phyloP scores from a whole-genome alignment of 2,888 invertebrate species.

The Uropetala carovei region DNA sequence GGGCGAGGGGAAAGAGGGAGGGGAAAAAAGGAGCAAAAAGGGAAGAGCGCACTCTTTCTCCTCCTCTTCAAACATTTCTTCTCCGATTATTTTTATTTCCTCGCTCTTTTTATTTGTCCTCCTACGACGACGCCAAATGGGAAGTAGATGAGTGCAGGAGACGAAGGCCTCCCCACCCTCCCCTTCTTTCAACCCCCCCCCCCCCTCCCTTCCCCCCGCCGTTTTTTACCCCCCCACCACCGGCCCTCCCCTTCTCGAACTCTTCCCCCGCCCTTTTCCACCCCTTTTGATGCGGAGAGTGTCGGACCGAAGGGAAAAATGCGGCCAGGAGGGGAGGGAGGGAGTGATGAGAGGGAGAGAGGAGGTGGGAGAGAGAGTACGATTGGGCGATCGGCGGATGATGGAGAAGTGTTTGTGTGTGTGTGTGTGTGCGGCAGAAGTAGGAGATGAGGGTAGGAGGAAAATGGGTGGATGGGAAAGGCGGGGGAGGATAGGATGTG shows the following conservation, averaged over 20 bases:
- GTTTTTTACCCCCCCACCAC: background rate
- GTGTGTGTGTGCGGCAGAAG: background rate
- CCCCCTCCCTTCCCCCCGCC: background rate
- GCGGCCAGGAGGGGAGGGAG: background rate
- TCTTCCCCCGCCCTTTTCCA: background rate
- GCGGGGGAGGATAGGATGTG: background rate
- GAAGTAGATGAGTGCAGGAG: constrained; percentile 50
- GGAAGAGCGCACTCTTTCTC: constrained; percentile 28
- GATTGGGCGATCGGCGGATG: background rate
- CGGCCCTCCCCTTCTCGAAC: background rate
- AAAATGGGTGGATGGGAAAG: background rate
- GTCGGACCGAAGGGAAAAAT: background rate
- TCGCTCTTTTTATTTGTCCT: constrained; percentile 11
- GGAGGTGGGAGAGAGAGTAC: background rate
- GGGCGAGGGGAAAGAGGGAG: background rate
- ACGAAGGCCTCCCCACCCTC: background rate
- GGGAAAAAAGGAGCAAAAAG: constrained; percentile 20
- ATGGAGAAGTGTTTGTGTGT: background rate
- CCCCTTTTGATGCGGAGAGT: background rate
- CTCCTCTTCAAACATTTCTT: constrained; percentile 60
- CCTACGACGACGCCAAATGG: constrained; percentile 44
- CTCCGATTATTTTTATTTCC: constrained; percentile 52
- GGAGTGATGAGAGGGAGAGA: background rate
- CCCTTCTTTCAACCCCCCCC: background rate
- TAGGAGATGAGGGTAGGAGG: background rate